Conservation (phyloP, 1,140 invertebrate species). For the Diachasmimorpha longicaudata region DNA sequence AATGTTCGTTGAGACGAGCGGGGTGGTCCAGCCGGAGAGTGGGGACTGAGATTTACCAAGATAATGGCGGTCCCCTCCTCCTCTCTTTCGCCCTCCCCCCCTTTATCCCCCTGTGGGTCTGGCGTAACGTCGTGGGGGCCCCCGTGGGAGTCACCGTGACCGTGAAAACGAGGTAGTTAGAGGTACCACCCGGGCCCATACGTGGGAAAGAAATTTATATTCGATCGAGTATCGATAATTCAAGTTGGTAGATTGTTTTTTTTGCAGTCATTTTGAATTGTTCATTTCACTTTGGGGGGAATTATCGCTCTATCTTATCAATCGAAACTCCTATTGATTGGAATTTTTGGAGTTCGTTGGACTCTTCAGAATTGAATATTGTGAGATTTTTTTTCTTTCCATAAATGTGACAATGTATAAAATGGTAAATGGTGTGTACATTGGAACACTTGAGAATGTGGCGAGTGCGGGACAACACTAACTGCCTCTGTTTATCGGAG, state of each 20-base stretch:
- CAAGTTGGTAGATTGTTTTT: neutral
- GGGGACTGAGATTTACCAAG: neutral
- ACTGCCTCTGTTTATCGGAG: neutral
- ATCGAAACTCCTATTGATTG: too few species aligned
- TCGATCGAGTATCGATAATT: slow-evolving; percentile 5
- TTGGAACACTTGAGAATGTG: neutral
- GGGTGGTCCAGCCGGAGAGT: slow-evolving; percentile 2
- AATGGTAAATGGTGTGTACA: neutral
- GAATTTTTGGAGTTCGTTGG: too few species aligned
- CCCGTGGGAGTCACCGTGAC: slow-evolving; percentile 14
- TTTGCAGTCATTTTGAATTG: neutral
- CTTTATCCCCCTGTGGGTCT: neutral
- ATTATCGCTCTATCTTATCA: too few species aligned
- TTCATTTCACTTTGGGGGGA: too few species aligned
- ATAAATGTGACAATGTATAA: neutral
- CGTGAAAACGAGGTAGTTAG: slow-evolving; percentile 1
- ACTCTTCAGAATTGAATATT: too few species aligned
- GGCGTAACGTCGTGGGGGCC: slow-evolving; percentile 5
- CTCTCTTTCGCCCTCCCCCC: neutral
- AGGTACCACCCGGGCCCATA: neutral
- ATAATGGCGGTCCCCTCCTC: neutral
- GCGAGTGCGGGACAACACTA: neutral
- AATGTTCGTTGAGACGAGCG: neutral
- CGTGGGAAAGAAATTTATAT: slow-evolving; percentile 12
- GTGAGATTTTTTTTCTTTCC: neutral